Base-by-base conservation (phyloP, 92 coral and sea anemone genomes). In the Scolanthus callimorphus region DNA sequence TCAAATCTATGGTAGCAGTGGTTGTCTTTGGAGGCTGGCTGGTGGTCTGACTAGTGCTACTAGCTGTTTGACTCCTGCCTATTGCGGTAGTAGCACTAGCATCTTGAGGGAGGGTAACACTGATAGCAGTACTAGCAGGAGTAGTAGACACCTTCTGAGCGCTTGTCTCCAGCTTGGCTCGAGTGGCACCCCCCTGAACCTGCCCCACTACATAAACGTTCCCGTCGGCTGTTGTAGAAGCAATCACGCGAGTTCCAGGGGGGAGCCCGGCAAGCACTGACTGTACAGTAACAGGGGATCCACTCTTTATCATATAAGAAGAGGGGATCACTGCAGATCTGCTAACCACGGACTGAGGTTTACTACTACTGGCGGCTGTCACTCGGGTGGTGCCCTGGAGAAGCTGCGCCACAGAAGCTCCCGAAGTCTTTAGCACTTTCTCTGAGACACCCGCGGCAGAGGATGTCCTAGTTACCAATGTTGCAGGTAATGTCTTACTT, bases 191-290 rank as follows among this genome's bases (percentile, higher is more conserved):
- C 25, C 28, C 39, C 1, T 50, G 52, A 17, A 68, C 65, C 30
- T 55, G 59, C 39, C 75, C 75, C 12, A 68, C 75, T 1, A 68
- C 75, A 39, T 55, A 68, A 21, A 68, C 75, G 31, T 68, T 68
- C 3, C 75, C 75, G 48, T 68, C 75, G 19, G 65, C 30, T 11
- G 75, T 54, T 44, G 59, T 68, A 4, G 75, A 44, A 25, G 75
- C 43, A n/a, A 68, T 68, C 4, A 68, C 65, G 13, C 58, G 59
- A 9, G 75, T 68, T 11, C 75, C 75, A 20, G 59, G 75, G 0
- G 75, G 75, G 20, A 68, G 23, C 65, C 75, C 58, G 26, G 75
- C 75, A 17, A 68, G 30, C 27, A 68, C 45, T 10, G 75, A 68
- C 65, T 68, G 75, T 55, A 68, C 49, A 23, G 56, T 68, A 11